Percentiles rank a stretch among this genome's conserved stretches.
These are phyloP conservation scores for Drosophila infuscata DNA, from an alignment of 2,888 invertebrate genomes.

Conservation along the genomic window DNA sequence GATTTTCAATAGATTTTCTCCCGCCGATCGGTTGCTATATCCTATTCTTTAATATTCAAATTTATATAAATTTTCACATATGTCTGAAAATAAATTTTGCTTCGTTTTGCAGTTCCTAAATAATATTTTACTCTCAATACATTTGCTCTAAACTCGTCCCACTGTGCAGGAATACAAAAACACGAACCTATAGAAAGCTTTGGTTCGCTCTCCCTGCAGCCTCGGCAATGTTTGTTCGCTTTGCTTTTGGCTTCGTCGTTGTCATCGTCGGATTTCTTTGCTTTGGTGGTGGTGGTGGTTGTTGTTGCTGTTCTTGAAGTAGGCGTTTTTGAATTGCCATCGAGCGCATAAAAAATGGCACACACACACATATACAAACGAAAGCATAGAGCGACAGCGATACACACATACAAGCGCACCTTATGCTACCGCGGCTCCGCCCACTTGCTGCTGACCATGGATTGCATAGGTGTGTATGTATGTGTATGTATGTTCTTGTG, in stretches of 20 bases:
- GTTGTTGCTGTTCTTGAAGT: conserved; percentile 71
- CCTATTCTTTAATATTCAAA: background rate
- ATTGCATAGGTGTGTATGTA: conserved; percentile 24
- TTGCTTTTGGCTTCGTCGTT: conserved; percentile 38
- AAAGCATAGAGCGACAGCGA: conserved; percentile 28
- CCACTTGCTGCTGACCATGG: conserved; percentile 80
- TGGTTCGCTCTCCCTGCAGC: conserved; percentile 41
- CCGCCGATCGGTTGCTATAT: too few species aligned
- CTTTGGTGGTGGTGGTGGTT: conserved; percentile 49
- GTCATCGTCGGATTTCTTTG: conserved; percentile 33
- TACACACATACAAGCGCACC: conserved; percentile 63
- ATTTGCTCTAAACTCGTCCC: background rate
- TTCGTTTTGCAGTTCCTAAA: background rate
- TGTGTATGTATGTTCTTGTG: conserved; percentile 14
- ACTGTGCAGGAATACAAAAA: conserved; percentile 64
- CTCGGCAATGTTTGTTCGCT: conserved; percentile 50
- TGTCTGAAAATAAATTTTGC: background rate
- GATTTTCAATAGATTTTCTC: too few species aligned
- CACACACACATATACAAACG: conserved; percentile 41
- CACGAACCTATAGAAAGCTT: conserved; percentile 35
- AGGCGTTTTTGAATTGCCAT: conserved; percentile 83
- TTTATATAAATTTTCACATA: background rate
- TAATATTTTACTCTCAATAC: background rate
- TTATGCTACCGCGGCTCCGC: conserved; percentile 82
- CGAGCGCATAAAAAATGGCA: conserved; percentile 75